A percentile compares a stretch with the other conserved stretches of the same genome.
Evolutionary conservation across 2,888 invertebrate genomes (phyloP).

Genomic region (Amaurobius ferox): DNA sequence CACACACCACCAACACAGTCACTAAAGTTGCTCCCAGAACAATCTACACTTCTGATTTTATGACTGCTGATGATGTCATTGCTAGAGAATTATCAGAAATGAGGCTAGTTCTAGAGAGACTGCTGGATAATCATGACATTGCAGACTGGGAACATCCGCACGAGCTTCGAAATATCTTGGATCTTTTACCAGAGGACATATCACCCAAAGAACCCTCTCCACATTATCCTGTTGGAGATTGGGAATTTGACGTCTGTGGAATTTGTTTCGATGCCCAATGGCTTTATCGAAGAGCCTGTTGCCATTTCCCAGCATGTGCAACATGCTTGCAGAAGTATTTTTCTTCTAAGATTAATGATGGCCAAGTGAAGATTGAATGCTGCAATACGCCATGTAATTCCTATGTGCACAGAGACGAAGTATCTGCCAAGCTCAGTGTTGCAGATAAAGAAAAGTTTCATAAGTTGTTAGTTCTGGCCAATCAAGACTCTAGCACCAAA

Average conservation of each 20-base stretch:
- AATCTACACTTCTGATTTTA: not conserved
- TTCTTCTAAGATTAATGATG: constrained; percentile 75
- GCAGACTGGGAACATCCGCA: constrained; percentile 49
- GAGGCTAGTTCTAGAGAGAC: constrained; percentile 69
- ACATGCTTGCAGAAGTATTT: constrained; percentile 77
- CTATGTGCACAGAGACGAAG: constrained; percentile 77
- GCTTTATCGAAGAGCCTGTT: constrained; percentile 76
- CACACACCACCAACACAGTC: not conserved
- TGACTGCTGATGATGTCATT: constrained; percentile 60
- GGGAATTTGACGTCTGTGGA: constrained; percentile 75
- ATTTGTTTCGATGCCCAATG: constrained; percentile 76
- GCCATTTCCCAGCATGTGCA: constrained; percentile 77
- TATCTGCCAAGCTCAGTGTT: constrained; percentile 75
- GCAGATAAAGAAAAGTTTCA: constrained; percentile 76
- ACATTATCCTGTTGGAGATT: constrained; percentile 72
- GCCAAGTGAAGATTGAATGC: constrained; percentile 77
- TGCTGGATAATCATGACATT: constrained; percentile 60
- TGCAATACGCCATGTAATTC: constrained; percentile 75
- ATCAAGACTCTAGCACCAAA: constrained; percentile 77
- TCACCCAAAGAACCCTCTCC: constrained; percentile 56
- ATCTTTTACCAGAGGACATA: constrained; percentile 54
- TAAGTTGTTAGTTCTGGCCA: constrained; percentile 77
- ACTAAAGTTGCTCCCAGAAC: not conserved
- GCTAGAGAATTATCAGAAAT: constrained; percentile 73
- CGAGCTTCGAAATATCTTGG: constrained; percentile 69